Conservation (phyloP, 2,888 invertebrate genomes). For the Agrypnus murinus region DNA sequence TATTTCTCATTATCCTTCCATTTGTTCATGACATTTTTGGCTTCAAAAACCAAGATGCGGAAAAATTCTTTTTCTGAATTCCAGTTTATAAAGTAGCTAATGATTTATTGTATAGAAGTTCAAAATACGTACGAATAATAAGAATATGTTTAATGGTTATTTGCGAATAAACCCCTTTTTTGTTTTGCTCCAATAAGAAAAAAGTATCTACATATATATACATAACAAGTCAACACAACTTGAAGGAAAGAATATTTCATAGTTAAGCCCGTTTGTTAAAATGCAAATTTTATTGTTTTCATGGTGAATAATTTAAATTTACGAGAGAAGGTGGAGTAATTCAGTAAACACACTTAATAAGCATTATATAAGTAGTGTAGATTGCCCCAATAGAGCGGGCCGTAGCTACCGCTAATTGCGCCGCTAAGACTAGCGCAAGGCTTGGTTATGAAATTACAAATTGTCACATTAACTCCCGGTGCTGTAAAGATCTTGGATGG, state of each 20-base stretch:
- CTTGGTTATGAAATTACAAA: slow-evolving; percentile 57
- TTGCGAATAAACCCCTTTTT: no score
- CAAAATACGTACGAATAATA: no score
- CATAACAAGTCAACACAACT: neutral
- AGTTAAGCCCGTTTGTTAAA: slow-evolving; percentile 35
- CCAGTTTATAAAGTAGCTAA: no score
- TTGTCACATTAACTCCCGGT: slow-evolving; percentile 53
- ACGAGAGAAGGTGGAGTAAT: slow-evolving; percentile 36
- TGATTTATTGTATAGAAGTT: no score
- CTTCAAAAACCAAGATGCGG: no score
- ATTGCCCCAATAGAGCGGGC: slow-evolving; percentile 40
- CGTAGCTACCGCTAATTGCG: slow-evolving; percentile 49
- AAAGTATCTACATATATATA: neutral
- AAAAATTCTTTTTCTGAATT: no score
- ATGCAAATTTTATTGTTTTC: slow-evolving; percentile 40
- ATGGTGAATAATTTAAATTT: slow-evolving; percentile 35
- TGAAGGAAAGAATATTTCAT: slow-evolving; percentile 20
- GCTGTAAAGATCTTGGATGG: slow-evolving; percentile 42
- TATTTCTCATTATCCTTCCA: no score
- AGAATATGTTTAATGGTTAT: no score
- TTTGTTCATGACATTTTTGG: no score
- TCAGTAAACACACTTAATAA: slow-evolving; percentile 44
- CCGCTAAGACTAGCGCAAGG: slow-evolving; percentile 52
- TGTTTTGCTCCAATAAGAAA: neutral
- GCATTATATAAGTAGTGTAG: slow-evolving; percentile 51